These are phyloP conservation scores for Calonectris borealis DNA, from an alignment of 2,113 vertebrate species.

Conservation along the genomic window DNA sequence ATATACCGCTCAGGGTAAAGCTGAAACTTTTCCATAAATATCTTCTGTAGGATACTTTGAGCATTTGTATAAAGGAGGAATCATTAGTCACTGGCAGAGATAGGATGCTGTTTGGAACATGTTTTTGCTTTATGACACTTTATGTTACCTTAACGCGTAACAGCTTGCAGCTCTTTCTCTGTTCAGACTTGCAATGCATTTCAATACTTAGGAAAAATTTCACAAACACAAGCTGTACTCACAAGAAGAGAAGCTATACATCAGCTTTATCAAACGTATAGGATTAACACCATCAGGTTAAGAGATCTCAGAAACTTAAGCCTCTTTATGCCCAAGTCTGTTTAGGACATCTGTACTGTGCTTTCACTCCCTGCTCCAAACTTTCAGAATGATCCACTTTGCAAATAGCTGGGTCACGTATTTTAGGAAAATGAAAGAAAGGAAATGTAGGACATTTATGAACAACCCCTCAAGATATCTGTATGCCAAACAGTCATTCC, in stretches of 20 bases:
- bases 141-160: accelerated
- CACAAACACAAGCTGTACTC: not conserved
- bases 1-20: not conserved
- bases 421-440: not conserved
- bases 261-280: not conserved
- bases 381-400: not conserved
- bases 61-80: not conserved
- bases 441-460: not conserved
- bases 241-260: not conserved
- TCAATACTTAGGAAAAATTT: not conserved
- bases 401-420: not conserved
- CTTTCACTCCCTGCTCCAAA: not conserved
- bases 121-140: not conserved
- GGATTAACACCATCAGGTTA: not conserved
- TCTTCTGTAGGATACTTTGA: not conserved
- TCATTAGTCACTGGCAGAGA: not conserved
- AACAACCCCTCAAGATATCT: not conserved
- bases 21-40: not conserved
- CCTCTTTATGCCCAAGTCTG: not conserved
- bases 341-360: not conserved
- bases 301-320: not conserved
- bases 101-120: not conserved
- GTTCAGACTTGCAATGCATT: not conserved
- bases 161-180: not conserved
- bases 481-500: not conserved